phyloP scores from a whole-genome alignment of 1,140 invertebrate genomes.

The Drosophila lacertosa region DNA sequence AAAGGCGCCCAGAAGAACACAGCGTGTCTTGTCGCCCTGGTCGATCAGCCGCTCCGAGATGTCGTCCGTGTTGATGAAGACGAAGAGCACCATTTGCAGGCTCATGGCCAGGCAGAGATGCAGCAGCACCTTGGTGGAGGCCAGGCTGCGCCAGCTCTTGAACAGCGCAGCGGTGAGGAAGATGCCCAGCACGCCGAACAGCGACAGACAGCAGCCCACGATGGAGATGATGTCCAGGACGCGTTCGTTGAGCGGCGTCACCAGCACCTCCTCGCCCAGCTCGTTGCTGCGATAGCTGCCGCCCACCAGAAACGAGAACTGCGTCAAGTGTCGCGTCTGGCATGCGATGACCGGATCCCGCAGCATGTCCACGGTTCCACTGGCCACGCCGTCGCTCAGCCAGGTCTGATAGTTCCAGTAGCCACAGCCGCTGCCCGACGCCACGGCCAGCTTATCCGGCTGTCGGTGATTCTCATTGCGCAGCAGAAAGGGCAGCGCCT shows the following conservation, averaged over 20 bases:
- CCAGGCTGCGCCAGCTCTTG: conserved; percentile 86
- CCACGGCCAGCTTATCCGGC: conserved; percentile 41
- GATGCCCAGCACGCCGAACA: conserved; percentile 86
- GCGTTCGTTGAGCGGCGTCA: conserved; percentile 82
- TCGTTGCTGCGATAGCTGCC: conserved; percentile 72
- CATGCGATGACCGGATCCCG: conserved; percentile 83
- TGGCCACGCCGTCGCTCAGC: conserved; percentile 61
- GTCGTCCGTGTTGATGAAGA: conserved; percentile 84
- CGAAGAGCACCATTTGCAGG: conserved; percentile 86
- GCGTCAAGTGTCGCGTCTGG: conserved; percentile 86
- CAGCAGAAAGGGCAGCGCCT: conserved; percentile 58
- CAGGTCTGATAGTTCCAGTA: conserved; percentile 80
- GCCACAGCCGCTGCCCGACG: conserved; percentile 63
- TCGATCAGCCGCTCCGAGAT: conserved; percentile 82
- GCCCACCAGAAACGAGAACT: conserved; percentile 86
- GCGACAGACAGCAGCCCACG: conserved; percentile 86
- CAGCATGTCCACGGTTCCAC: conserved; percentile 32
- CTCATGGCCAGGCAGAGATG: conserved; percentile 86
- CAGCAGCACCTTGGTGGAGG: conserved; percentile 87
- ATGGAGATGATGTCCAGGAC: conserved; percentile 86
- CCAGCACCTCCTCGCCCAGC: conserved; percentile 66
- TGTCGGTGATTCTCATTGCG: conserved; percentile 64
- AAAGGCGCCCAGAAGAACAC: conserved; percentile 85
- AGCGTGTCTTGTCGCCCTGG: conserved; percentile 67
- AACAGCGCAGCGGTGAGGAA: conserved; percentile 86